Evolutionary conservation across 2,113 vertebrate genomes (phyloP).

Genomic region (Neolamprologus longior): DNA sequence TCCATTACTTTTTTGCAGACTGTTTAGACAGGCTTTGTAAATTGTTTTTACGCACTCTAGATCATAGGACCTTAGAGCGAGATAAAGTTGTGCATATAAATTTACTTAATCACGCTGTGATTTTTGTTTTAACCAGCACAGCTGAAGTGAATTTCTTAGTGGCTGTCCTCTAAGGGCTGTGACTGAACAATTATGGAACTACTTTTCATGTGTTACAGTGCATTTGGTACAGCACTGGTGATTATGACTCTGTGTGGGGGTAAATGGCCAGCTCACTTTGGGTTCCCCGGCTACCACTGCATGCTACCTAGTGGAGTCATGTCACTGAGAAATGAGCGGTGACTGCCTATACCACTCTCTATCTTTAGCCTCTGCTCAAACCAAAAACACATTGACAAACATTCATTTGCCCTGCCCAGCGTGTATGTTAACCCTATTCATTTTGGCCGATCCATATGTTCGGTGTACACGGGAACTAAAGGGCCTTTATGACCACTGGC

Average conservation of each 20-base stretch:
- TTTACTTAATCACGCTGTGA: neutral
- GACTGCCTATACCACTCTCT: slow-evolving; percentile 50
- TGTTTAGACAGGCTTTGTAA: neutral
- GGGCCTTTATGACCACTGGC: slow-evolving; percentile 66
- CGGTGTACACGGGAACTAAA: slow-evolving; percentile 64
- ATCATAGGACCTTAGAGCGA: neutral
- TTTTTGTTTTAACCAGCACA: neutral
- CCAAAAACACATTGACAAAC: slow-evolving; percentile 69
- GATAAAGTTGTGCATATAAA: neutral
- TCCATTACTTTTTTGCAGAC: neutral
- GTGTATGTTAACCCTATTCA: slow-evolving; percentile 68
- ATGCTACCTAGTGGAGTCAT: slow-evolving; percentile 29
- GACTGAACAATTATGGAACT: neutral
- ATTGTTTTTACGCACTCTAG: neutral
- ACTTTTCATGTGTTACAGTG: neutral
- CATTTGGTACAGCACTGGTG: neutral
- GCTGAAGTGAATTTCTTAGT: neutral
- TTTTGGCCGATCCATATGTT: slow-evolving; percentile 69
- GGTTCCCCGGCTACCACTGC: neutral
- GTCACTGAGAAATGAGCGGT: slow-evolving; percentile 46
- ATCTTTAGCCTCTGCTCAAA: slow-evolving; percentile 68
- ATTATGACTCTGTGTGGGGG: neutral
- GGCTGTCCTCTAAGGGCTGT: neutral
- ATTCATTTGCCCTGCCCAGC: slow-evolving; percentile 60
- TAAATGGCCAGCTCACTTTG: slow-evolving; percentile 7